Evolutionary conservation across 2,113 vertebrate genomes (phyloP).

Genomic region (Callopanchax toddi): DNA sequence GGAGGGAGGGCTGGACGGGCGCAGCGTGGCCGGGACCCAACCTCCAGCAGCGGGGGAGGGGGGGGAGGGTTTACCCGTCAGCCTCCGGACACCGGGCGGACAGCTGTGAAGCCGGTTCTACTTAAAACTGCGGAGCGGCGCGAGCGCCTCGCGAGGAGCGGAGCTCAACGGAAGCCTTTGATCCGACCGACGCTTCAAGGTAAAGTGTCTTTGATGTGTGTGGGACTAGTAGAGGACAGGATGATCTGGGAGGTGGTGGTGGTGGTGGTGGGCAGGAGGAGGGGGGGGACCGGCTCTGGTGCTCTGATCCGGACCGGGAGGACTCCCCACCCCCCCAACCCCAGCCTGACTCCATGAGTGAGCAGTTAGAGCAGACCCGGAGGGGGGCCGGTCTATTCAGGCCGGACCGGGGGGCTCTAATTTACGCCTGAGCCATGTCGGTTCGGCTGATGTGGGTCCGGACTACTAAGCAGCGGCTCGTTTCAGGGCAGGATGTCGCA

Average conservation of each 20-base stretch:
- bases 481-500: constrained; percentile 75
- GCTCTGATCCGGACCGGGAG: neutral
- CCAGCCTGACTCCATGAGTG: no score
- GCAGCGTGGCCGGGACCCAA: constrained; percentile 65
- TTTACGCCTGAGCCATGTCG: constrained; percentile 81
- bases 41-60: constrained; percentile 49
- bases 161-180: constrained; percentile 7
- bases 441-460: constrained; percentile 73
- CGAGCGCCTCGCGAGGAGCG: constrained; percentile 42
- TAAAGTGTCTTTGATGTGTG: no score
- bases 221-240: no score
- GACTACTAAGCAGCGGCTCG: constrained; percentile 83
- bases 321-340: constrained; percentile 31
- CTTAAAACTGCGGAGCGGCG: constrained; percentile 71
- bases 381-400: constrained; percentile 69
- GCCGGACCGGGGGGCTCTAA: constrained; percentile 75
- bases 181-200: constrained; percentile 28
- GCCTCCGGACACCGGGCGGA: constrained; percentile 49
- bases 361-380: constrained; percentile 52
- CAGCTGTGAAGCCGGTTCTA: constrained; percentile 59
- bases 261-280: no score
- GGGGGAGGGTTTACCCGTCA: constrained; percentile 77
- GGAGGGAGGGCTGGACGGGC: constrained; percentile 56
- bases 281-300: no score
- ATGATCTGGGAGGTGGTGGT: no score